Base-by-base conservation (phyloP, 1,140 invertebrate species). In the Capitella teleta region DNA sequence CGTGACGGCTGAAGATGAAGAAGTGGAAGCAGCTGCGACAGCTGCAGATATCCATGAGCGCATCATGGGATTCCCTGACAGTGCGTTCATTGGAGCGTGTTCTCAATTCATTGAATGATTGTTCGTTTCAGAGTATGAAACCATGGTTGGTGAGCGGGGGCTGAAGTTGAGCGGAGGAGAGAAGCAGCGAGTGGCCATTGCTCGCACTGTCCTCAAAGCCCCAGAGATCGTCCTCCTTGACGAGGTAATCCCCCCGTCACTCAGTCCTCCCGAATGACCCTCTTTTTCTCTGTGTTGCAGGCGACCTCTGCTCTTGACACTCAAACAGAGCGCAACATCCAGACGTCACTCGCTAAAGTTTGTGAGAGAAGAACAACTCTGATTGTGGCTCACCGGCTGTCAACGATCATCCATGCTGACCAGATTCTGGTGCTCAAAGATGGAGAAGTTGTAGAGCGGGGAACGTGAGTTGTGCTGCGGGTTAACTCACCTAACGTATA, bases 11-110 rank as follows among this genome's bases (percentile, higher is more conserved):
- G 69, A 78, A 1, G 82, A 89, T 48, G 79, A 81, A 16, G 91
- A 95, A 57, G 78, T 98, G 0, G 83, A 89, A 52, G 78, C 84
- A 28, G 91, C 94, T 42, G 88, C 93, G 0, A 82, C 81, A 63
- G 81, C 82, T 59, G 93, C 94, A 0, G 89, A 96, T 61, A 96
- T 98, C 61, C 93, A 97, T 66, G 83, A 92, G 24, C 82, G 80
- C 64, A 95, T 97, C 56, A 65, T 88, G 2, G 79, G 81, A 34
- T 95, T 97, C 67, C 90, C 91, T 6, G 84, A 93, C 47, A 77
- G 80, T 69, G 16, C 18, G 42, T 44, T 10, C n/a, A 10, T 44
- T 34, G 30, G n/a, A 34, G 30, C n/a, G 8, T 34, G 32, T 34
- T 10, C 32, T 12, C 0, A 34, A 34, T 34, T 34, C 32, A 34